Conservation (phyloP, 2,113 vertebrate genomes). For the Nycticebus coucang region DNA sequence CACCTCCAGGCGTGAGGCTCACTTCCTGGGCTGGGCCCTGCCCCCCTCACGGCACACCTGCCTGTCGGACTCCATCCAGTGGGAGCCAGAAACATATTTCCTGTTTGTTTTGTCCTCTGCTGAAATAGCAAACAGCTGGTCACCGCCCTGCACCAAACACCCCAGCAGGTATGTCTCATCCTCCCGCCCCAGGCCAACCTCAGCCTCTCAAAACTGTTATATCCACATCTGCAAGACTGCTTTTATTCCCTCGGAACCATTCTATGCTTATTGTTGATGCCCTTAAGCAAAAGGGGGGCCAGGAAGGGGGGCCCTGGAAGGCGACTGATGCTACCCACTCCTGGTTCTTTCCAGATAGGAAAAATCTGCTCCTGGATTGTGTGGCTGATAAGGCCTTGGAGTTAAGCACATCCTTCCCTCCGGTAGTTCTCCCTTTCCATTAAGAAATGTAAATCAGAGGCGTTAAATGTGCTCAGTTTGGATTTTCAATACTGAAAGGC, state of each 20-base stretch:
- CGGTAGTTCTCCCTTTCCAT: neutral
- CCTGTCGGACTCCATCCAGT: neutral
- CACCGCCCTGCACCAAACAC: neutral
- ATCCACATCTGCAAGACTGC: neutral
- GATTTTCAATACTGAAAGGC: neutral
- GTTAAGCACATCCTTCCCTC: neutral
- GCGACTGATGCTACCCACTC: neutral
- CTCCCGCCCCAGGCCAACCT: neutral
- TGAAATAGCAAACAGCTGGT: neutral
- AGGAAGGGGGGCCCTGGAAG: neutral
- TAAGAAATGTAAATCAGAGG: slow-evolving; percentile 11
- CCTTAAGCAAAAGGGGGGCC: neutral
- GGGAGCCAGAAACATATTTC: neutral
- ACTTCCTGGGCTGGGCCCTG: neutral
- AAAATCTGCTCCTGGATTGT: neutral
- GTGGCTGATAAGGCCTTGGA: neutral
- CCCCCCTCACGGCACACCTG: neutral
- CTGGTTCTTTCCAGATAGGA: neutral
- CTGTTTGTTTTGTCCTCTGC: neutral
- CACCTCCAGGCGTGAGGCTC: neutral
- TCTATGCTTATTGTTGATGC: neutral
- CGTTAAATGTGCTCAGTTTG: neutral
- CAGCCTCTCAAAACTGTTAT: neutral
- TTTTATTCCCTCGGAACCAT: neutral
- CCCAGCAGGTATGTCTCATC: neutral